Evolutionary conservation across 2,113 vertebrate species (phyloP), one percentile per base, ranked within the genome.

Genomic region (Esox niger): DNA sequence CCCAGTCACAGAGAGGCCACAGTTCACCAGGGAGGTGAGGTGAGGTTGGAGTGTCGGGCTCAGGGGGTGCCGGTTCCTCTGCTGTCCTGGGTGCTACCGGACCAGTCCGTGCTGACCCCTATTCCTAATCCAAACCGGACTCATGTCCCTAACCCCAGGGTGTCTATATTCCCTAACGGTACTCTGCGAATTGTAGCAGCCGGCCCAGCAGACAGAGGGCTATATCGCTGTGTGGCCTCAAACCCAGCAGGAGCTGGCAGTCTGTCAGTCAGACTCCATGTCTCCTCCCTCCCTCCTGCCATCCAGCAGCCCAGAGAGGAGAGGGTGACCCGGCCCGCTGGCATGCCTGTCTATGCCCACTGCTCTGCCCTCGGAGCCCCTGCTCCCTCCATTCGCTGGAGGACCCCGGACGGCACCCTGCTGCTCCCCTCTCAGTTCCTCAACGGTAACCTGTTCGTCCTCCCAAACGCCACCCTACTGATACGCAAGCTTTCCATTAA

Each of bases 381-480:
- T 0, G 73, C 70, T 29, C 93, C 96, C 11, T 84, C 23, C 31
- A 82, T 98, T 29, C 94, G 93, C 33, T 98, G 97, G 97, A 84
- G 91, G 64, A 92, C 94, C 15, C 84, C 86, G 20, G 92, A 91
- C 35, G 94, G 97, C 6, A 90, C 88, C 0, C 91, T 93, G 1
- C 73, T 98, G 30, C 91, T 93, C 3, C 93, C 95, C 0, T 96
- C 96, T 0, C 96, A 98, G 86, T 96, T 95, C 78, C 78, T 98
- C 60, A 91, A 90, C 13, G 92, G 94, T 23, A 95, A 95, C 81
- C 74, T 98, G 8, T 97, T 96, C 74, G 94, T 98, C 68, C 94
- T 98, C 77, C 94, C 95, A 68, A 98, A 98, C 31, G 97, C 96
- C 31, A 98, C 97, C 0, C 91, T 99, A 1, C 94, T 93, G 66